Conservation (phyloP, 2,113 vertebrate genomes). For the Eolophus roseicapilla region DNA sequence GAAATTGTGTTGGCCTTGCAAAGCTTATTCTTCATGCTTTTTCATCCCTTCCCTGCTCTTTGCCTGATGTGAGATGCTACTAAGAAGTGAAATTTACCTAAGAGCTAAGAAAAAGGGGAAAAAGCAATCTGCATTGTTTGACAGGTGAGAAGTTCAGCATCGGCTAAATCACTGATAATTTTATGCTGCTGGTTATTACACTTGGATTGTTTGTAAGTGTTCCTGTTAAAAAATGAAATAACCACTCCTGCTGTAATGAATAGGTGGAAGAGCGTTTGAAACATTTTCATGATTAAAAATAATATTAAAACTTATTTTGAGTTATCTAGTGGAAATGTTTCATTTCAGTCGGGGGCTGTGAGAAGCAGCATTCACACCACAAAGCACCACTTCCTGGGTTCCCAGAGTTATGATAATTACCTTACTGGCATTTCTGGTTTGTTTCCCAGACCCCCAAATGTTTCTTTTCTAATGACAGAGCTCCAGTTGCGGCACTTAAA, state of each 20-base stretch:
- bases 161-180: constrained; percentile 70
- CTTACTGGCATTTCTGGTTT: constrained; percentile 56
- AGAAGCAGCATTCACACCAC: constrained; percentile 9
- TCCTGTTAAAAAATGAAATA: constrained; percentile 69
- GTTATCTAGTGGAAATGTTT: constrained; percentile 29
- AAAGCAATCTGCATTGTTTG: constrained; percentile 55
- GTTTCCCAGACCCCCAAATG: constrained; percentile 57
- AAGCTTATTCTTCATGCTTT: constrained; percentile 62
- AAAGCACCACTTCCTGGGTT: constrained; percentile 56
- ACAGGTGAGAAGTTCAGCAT: constrained; percentile 70
- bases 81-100: constrained; percentile 71
- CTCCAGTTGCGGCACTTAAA: constrained; percentile 34
- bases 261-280: constrained; percentile 41
- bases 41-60: constrained; percentile 69
- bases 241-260: constrained; percentile 63
- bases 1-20: constrained; percentile 66
- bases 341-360: constrained; percentile 11
- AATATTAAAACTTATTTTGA: constrained; percentile 52
- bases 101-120: constrained; percentile 53
- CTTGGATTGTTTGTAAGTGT: constrained; percentile 73
- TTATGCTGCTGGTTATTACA: constrained; percentile 73
- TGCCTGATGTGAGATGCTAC: constrained; percentile 64
- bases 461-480: constrained; percentile 64
- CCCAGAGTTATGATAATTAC: constrained; percentile 71
- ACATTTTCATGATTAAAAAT: constrained; percentile 59